Percentiles rank a stretch among this genome's conserved stretches.
Evolutionary conservation across 2,797 vertebrate genomes (phyloP).

Genomic region (Poliocrania exsul): DNA sequence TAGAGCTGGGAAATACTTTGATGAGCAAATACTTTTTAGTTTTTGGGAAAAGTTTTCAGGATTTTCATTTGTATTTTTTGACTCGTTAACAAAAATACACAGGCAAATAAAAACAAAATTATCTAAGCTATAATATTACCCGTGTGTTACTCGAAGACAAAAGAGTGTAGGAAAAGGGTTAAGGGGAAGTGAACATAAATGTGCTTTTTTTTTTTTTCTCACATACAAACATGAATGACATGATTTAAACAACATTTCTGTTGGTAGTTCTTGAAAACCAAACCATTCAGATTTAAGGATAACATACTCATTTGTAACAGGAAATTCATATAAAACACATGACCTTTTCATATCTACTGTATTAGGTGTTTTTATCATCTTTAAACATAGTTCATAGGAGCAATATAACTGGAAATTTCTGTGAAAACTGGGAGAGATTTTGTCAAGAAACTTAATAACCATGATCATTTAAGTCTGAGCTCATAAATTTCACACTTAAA

Average conservation of each 20-base stretch:
- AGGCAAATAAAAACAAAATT: not conserved
- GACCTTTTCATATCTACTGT: not conserved
- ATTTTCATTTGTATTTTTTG: not conserved
- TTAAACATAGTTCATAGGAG: not conserved
- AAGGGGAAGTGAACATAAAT: not conserved
- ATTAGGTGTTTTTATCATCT: not conserved
- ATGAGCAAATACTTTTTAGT: not conserved
- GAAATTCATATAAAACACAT: not conserved
- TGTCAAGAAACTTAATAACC: not conserved
- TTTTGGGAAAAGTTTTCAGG: not conserved
- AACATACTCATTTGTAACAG: not conserved
- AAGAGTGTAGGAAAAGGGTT: not conserved
- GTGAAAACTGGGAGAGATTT: not conserved
- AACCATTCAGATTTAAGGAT: not conserved
- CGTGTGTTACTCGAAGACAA: not conserved
- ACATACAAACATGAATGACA: not conserved
- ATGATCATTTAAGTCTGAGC: not conserved
- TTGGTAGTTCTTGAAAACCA: not conserved
- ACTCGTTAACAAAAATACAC: not conserved
- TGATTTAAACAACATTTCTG: not conserved
- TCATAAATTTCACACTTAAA: not conserved
- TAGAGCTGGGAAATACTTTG: not conserved
- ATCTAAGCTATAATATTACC: not conserved
- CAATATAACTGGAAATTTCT: not conserved
- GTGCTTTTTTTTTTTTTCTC: accelerated